Conservation (phyloP, 2,888 invertebrate genomes). For the Nymphalis urticae region DNA sequence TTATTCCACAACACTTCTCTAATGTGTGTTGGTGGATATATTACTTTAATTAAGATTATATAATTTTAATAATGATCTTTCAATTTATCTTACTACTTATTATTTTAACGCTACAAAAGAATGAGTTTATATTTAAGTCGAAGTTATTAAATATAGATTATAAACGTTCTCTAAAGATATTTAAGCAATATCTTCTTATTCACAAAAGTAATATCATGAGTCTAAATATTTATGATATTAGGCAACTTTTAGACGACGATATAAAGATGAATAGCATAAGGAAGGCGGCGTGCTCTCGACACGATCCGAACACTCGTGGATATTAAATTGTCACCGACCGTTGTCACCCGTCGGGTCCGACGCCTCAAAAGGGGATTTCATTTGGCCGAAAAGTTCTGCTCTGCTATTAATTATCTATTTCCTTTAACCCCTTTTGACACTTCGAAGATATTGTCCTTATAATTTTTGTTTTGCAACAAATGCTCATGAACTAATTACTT, state of each 20-base stretch:
- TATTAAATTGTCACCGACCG: constrained; percentile 76
- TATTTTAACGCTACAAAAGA: too few species aligned
- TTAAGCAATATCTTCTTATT: not conserved
- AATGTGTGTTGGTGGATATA: too few species aligned
- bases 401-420: constrained; percentile 80
- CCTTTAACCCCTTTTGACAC: constrained; percentile 65
- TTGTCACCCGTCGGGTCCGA: constrained; percentile 47
- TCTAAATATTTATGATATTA: constrained; percentile 4
- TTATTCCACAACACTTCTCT: too few species aligned
- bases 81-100: too few species aligned
- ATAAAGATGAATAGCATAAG: constrained; percentile 29
- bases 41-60: too few species aligned
- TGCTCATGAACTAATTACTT: not conserved
- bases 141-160: too few species aligned
- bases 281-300: constrained; percentile 19
- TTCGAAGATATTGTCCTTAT: constrained; percentile 50
- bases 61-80: too few species aligned
- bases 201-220: not conserved
- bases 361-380: constrained; percentile 75
- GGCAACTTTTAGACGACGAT: not conserved
- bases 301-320: constrained; percentile 48
- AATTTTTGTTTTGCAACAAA: constrained; percentile 4
- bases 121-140: too few species aligned
- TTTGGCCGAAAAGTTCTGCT: constrained; percentile 74
- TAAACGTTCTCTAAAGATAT: too few species aligned